Evolutionary conservation across 2,888 invertebrate genomes (phyloP).

Genomic region (Boloria euphrosyne): DNA sequence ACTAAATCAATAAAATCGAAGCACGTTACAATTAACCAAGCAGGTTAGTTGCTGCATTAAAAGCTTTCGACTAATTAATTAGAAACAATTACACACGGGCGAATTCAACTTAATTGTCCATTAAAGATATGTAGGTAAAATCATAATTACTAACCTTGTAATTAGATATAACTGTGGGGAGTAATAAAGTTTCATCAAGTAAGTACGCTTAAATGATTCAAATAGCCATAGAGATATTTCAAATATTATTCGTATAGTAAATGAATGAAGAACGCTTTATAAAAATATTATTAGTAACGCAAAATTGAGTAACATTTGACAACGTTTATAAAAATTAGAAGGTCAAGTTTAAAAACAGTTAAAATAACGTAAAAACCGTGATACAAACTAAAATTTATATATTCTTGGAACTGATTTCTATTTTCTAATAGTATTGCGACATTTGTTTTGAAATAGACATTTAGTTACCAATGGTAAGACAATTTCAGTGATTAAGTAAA

Average conservation of each 20-base stretch:
- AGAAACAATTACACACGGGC: background rate
- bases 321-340: slow-evolving; percentile 4
- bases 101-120: slow-evolving; percentile 4
- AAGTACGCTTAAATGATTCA: background rate
- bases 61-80: background rate
- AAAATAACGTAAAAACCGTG: slow-evolving; percentile 4
- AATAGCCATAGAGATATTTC: no score
- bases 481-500: slow-evolving; percentile 34
- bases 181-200: slow-evolving; percentile 1
- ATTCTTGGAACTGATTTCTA: slow-evolving; percentile 3
- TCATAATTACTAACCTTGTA: slow-evolving; percentile 1
- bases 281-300: no score
- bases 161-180: slow-evolving; percentile 2
- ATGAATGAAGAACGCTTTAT: no score
- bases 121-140: background rate
- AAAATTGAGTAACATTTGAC: background rate
- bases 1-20: no score
- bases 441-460: slow-evolving; percentile 28
- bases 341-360: slow-evolving; percentile 3
- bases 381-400: slow-evolving; percentile 1
- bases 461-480: slow-evolving; percentile 26
- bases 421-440: slow-evolving; percentile 20
- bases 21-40: no score
- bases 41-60: no score
- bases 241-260: no score